Evolutionary conservation across 2,113 vertebrate species (phyloP), one percentile per base, ranked within the genome.

Genomic region (Oryzias melastigma): DNA sequence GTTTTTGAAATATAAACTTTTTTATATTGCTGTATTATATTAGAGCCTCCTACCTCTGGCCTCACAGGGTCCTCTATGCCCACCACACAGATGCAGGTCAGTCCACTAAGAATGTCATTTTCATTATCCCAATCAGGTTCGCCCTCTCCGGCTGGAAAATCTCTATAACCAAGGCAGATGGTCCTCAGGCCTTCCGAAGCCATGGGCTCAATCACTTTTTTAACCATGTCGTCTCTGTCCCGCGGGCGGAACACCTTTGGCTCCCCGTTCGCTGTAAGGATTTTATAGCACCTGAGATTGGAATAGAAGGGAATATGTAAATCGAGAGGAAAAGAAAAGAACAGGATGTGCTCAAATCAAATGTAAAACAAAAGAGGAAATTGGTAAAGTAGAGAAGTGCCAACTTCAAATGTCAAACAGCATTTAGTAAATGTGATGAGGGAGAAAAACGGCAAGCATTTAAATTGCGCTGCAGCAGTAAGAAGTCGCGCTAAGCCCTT

Each of bases 61-160:
- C 97, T 93, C 77, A 99, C 97, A 4, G 97, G 97, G 77, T 99
- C 97, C 90, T 99, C 97, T 71, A 99, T 99, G 65, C 97, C 97
- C 76, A 99, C 97, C 74, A 99, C 94, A 67, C 94, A 94, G 76
- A 99, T 62, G 80, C 97, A 98, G 0, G 96, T 98, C 74, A 99
- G 94, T 57, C 95, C 94, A 59, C 85, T 91, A 67, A 98, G 93
- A 61, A 98, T 96, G 20, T 98, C 95, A 22, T 92, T 96, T 85
- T 99, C 97, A 16, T 95, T 97, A 79, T 99, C 96, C 97, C 97
- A 99, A 65, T 98, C 96, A 1, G 96, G 96, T 81, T 98, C 95
- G 14, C 93, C 93, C 54, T 98, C 95, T 8, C 93, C 91, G 50
- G 82, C 91, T 66, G 95, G 91, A 71, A 99, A 98, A 85, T 98